Evolutionary conservation across 92 coral and sea anemone genomes (phyloP).

Genomic region (Porites evermanni): DNA sequence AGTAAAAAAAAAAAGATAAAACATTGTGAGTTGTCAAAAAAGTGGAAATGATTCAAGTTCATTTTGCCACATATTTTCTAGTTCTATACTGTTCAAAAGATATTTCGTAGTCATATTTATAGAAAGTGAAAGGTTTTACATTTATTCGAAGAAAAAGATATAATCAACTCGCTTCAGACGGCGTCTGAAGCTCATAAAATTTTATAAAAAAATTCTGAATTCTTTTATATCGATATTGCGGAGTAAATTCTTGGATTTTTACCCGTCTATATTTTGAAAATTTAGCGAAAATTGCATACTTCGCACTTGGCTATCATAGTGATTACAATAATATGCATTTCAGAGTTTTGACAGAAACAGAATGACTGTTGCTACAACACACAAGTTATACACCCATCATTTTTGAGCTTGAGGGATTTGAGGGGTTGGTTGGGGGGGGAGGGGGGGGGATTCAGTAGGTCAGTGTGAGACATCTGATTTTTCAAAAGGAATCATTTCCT

Average conservation of each 20-base stretch:
- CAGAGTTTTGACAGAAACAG: constrained; percentile 22
- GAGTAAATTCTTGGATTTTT: constrained; percentile 42
- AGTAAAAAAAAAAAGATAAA: neutral
- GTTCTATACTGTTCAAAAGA: neutral
- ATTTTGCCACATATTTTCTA: neutral
- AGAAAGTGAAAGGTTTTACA: constrained; percentile 15
- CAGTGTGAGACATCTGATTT: no score
- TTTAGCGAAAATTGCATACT: neutral
- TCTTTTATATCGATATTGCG: constrained; percentile 29
- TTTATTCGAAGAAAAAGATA: constrained; percentile 28
- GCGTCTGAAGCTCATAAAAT: constrained; percentile 32
- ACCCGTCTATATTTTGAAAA: constrained; percentile 7
- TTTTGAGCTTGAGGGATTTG: neutral
- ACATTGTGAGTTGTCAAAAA: neutral
- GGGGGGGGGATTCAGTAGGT: no score
- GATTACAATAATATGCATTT: constrained; percentile 10
- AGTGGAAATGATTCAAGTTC: neutral
- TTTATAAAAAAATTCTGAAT: constrained; percentile 33
- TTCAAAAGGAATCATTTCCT: no score
- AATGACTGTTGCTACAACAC: constrained; percentile 19
- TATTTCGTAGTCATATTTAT: constrained; percentile 2
- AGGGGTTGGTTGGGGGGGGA: neutral
- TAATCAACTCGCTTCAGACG: constrained; percentile 17
- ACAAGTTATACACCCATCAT: neutral
- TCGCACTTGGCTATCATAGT: constrained; percentile 1